Percentiles rank a stretch among this genome's conserved stretches.
Evolutionary conservation across 2,113 vertebrate species (phyloP).

Genomic region (Paramormyrops kingsleyae): DNA sequence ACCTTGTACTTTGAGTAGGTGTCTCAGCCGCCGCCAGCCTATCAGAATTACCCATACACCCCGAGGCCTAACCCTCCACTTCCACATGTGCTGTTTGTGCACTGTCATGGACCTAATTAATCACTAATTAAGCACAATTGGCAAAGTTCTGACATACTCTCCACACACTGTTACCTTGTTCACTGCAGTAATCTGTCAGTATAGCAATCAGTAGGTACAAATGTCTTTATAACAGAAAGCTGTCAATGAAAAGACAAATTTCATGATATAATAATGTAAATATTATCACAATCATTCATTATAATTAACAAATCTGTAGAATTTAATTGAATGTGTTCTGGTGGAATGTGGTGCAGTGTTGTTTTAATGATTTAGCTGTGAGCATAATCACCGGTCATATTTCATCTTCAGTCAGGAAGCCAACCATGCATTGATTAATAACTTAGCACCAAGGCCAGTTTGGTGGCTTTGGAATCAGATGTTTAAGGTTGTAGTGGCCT

Average conservation of each 20-base stretch:
- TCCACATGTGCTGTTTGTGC: not conserved
- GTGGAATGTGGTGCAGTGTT: not conserved
- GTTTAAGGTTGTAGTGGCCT: slow-evolving; percentile 40
- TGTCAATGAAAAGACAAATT: not conserved
- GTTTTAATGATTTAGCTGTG: slow-evolving; percentile 10
- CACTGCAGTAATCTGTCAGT: not conserved
- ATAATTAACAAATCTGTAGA: not conserved
- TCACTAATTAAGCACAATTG: not conserved
- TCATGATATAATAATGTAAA: not conserved
- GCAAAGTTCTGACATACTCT: not conserved
- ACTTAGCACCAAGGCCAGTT: not conserved
- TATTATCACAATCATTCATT: slow-evolving; percentile 4
- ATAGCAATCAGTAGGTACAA: not conserved
- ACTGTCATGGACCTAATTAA: not conserved
- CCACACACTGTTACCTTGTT: not conserved
- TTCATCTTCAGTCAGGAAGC: slow-evolving; percentile 5
- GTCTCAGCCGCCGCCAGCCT: slow-evolving; percentile 37
- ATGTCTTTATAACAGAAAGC: slow-evolving; percentile 1
- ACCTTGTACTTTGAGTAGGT: slow-evolving; percentile 98
- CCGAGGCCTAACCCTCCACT: not conserved
- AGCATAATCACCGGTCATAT: slow-evolving; percentile 8
- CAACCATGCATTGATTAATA: slow-evolving; percentile 7
- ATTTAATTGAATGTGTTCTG: not conserved
- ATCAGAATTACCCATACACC: not conserved
- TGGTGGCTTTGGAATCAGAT: not conserved